Conservation (phyloP, 2,113 vertebrate species). For the Hassar affinis region DNA sequence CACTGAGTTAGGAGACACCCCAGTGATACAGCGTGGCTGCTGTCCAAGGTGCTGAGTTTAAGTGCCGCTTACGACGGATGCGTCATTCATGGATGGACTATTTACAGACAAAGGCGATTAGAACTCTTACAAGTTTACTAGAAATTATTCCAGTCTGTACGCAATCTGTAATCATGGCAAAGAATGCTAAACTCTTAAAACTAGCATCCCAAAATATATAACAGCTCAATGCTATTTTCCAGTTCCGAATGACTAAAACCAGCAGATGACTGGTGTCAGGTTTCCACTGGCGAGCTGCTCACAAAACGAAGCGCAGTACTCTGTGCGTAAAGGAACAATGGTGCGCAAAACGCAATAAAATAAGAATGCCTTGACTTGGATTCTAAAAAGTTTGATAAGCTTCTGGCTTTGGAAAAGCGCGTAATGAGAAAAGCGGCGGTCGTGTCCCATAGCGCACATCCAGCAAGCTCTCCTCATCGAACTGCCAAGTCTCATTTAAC, state of each 20-base stretch:
- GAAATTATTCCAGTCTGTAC: not conserved
- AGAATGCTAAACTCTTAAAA: not conserved
- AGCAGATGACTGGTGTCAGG: not conserved
- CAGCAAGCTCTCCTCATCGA: not conserved
- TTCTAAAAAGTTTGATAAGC: not conserved
- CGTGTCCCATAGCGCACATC: not conserved
- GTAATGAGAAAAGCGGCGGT: not conserved
- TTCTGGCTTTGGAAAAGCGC: not conserved
- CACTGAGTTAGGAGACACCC: not conserved
- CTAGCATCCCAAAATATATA: not conserved
- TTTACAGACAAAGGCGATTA: not conserved
- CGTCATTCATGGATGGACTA: not conserved
- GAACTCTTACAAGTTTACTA: not conserved
- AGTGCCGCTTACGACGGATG: not conserved
- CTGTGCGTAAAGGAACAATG: not conserved
- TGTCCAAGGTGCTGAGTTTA: constrained; percentile 43
- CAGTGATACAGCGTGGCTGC: not conserved
- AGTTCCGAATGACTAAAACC: not conserved
- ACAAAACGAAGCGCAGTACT: not conserved
- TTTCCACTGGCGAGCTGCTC: not conserved
- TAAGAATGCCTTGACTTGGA: not conserved
- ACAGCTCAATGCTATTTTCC: not conserved
- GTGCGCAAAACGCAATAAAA: not conserved
- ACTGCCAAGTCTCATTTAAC: not conserved
- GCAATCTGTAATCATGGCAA: not conserved